Evolutionary conservation across 2,888 invertebrate genomes (phyloP).

Genomic region (Lasioglossum leucozonium): DNA sequence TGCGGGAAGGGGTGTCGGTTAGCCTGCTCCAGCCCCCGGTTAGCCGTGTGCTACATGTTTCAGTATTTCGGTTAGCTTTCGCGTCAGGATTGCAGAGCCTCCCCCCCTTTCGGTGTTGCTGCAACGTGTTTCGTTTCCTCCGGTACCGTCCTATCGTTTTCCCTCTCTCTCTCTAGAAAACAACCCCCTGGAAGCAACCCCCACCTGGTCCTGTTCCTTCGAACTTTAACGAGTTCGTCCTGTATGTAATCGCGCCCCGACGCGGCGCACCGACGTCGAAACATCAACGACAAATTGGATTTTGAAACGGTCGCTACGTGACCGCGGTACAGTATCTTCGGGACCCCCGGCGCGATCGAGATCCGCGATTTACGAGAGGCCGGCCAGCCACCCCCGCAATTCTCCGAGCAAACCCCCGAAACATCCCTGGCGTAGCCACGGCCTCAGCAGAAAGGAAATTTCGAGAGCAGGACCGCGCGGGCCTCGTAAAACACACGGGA

Average conservation of each 20-base stretch:
- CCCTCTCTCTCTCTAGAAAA: neutral
- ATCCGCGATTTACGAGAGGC: conserved; percentile 52
- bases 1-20: conserved; percentile 27
- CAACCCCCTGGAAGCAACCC: neutral
- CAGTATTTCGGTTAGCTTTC: conserved; percentile 52
- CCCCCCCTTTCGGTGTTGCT: conserved; percentile 17
- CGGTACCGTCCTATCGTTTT: neutral
- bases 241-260: conserved; percentile 57
- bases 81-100: conserved; percentile 51
- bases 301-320: conserved; percentile 66
- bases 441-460: neutral
- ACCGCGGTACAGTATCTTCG: conserved; percentile 55
- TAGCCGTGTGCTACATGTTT: conserved; percentile 40
- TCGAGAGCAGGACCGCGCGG: neutral
- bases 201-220: conserved; percentile 30
- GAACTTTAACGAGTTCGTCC: conserved; percentile 66
- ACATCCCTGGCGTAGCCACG: neutral
- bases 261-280: conserved; percentile 48
- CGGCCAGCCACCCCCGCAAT: neutral
- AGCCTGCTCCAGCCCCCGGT: conserved; percentile 17
- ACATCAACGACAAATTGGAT: conserved; percentile 68
- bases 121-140: conserved; percentile 8
- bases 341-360: conserved; percentile 36
- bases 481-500: conserved; percentile 18
- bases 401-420: neutral